Conservation (phyloP, 2,888 invertebrate genomes). For the Watsonalla cultraria region DNA sequence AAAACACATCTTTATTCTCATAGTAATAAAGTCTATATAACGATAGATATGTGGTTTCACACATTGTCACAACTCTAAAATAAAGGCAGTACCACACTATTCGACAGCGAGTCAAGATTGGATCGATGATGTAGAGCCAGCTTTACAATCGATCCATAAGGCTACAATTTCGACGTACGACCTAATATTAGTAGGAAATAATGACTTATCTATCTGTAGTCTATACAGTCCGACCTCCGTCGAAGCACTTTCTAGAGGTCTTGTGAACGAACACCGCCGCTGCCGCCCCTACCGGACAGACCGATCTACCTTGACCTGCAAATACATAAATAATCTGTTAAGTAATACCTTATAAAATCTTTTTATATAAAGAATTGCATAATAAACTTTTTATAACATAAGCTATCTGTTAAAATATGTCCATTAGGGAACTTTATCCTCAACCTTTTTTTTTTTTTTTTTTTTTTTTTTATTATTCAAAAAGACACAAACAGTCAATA, state of each 20-base stretch:
- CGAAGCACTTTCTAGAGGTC: constrained; percentile 74
- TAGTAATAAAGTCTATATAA: too few species aligned
- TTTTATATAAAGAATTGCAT: too few species aligned
- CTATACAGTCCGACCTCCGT: constrained; percentile 45
- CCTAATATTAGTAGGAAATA: constrained; percentile 64
- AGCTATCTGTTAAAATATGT: too few species aligned
- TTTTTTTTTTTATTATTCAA: too few species aligned
- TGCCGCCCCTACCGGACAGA: constrained; percentile 33
- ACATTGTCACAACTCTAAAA: neutral
- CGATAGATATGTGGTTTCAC: too few species aligned
- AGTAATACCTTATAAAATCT: too few species aligned
- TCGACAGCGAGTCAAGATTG: neutral
- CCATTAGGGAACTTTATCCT: too few species aligned
- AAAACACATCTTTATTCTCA: too few species aligned
- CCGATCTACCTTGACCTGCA: constrained; percentile 38
- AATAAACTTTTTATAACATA: too few species aligned
- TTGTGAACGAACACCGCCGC: constrained; percentile 27
- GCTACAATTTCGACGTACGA: constrained; percentile 33
- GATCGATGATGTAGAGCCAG: neutral
- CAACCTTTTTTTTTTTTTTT: too few species aligned
- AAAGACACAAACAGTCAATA: too few species aligned
- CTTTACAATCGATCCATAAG: constrained; percentile 7
- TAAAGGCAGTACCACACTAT: neutral
- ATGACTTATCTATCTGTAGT: constrained; percentile 33
- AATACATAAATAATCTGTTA: constrained; percentile 4